Percentiles rank a stretch among this genome's conserved stretches.
These are phyloP conservation scores for Cossypha caffra DNA, from an alignment of 2,797 vertebrate species.

Conservation along the genomic window DNA sequence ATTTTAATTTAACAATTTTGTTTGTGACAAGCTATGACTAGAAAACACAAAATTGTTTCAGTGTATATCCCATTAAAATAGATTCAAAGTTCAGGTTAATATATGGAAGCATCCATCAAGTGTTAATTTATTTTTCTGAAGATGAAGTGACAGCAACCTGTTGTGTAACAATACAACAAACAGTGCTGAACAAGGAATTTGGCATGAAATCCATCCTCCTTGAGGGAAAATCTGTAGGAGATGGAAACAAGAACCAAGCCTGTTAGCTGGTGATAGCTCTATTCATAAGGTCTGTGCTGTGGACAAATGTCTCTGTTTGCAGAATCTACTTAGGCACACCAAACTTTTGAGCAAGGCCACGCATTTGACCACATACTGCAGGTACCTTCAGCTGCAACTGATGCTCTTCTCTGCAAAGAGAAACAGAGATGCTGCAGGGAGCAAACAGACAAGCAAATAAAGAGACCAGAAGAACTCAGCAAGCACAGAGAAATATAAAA, in stretches of 20 bases:
- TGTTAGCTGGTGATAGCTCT: not conserved
- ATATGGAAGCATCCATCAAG: not conserved
- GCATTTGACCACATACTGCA: not conserved
- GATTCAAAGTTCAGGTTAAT: not conserved
- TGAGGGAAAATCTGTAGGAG: not conserved
- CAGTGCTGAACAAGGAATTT: not conserved
- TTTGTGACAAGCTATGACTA: not conserved
- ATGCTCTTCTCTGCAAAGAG: not conserved
- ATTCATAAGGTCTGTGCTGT: not conserved
- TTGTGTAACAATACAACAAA: not conserved
- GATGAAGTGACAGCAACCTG: not conserved
- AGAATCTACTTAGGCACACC: not conserved
- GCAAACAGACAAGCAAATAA: not conserved
- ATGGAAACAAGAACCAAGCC: not conserved
- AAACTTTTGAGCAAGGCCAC: not conserved
- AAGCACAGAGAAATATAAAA: not conserved
- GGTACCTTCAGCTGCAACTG: accelerated
- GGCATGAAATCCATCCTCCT: not conserved
- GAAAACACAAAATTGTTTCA: not conserved
- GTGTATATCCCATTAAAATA: not conserved
- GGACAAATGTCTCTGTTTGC: not conserved
- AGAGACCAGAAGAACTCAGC: not conserved
- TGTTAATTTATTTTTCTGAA: not conserved
- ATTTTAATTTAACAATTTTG: not conserved
- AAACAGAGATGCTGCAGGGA: not conserved